phyloP scores from a whole-genome alignment of 2,113 vertebrate species.

The Menura novaehollandiae region DNA sequence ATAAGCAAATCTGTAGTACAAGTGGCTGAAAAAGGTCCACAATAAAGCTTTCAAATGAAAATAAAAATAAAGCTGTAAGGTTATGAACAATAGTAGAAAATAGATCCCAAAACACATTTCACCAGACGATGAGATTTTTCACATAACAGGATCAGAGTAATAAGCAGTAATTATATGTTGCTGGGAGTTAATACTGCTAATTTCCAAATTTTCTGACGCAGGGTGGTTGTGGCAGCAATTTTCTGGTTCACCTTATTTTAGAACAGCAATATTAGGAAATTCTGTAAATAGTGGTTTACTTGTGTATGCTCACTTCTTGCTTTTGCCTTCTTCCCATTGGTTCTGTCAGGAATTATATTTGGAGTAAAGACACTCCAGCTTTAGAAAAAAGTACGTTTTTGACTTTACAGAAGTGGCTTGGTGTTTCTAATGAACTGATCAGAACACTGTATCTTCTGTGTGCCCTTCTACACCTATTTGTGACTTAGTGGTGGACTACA shows the following conservation, averaged over 20 bases:
- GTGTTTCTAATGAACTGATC: neutral
- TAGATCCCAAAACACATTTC: neutral
- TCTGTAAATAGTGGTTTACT: neutral
- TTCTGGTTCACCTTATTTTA: neutral
- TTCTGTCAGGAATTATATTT: neutral
- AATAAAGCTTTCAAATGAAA: neutral
- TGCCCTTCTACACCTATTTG: accelerated
- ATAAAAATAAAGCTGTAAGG: neutral
- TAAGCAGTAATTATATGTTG: neutral
- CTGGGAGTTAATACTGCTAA: neutral
- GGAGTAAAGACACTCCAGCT: neutral
- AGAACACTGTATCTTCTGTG: neutral
- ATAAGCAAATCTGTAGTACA: neutral
- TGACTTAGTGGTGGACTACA: neutral
- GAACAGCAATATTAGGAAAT: neutral
- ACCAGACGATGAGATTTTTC: neutral
- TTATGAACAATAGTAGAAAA: neutral
- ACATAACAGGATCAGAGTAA: neutral
- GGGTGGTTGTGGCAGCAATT: neutral
- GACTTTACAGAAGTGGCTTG: neutral
- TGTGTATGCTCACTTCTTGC: neutral
- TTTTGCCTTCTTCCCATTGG: neutral
- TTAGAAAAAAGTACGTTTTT: neutral
- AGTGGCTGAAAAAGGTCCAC: neutral
- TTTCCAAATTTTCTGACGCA: neutral